These are phyloP conservation scores for Pilophorus perplexus DNA, from an alignment of 2,888 invertebrate species.

Conservation along the genomic window DNA sequence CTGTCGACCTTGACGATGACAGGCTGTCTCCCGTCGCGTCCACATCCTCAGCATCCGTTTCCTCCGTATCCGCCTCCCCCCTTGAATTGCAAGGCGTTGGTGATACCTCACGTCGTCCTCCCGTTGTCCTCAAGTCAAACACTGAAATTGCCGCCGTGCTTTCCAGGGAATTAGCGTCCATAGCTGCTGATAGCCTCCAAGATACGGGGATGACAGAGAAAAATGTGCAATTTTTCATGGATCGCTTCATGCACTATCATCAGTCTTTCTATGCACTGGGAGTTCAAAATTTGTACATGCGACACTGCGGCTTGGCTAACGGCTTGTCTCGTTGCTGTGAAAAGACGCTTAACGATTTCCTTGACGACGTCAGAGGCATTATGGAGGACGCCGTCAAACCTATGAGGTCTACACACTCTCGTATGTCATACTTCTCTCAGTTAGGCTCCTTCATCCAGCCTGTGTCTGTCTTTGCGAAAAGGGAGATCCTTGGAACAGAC, in stretches of 20 bases:
- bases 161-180: background rate
- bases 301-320: background rate
- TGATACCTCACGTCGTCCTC: too few relatives aligned
- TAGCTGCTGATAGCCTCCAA: background rate
- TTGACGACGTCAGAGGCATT: background rate
- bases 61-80: too few relatives aligned
- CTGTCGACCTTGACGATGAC: too few relatives aligned
- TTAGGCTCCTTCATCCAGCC: background rate
- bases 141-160: background rate
- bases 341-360: background rate
- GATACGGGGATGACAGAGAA: background rate
- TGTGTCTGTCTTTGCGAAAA: background rate
- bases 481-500: background rate
- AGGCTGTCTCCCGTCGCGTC: too few relatives aligned
- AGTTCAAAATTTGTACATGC: background rate
- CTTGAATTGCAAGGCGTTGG: too few relatives aligned
- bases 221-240: background rate
- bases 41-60: too few relatives aligned
- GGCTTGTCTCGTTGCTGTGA: background rate
- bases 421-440: background rate
- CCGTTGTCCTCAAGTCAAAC: background rate
- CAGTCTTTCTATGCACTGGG: background rate
- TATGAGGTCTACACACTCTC: background rate
- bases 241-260: background rate
- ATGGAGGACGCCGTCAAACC: background rate